Evolutionary conservation across 2,888 invertebrate species (phyloP), one percentile per base, ranked within the genome.

Genomic region (Gibbula magus): DNA sequence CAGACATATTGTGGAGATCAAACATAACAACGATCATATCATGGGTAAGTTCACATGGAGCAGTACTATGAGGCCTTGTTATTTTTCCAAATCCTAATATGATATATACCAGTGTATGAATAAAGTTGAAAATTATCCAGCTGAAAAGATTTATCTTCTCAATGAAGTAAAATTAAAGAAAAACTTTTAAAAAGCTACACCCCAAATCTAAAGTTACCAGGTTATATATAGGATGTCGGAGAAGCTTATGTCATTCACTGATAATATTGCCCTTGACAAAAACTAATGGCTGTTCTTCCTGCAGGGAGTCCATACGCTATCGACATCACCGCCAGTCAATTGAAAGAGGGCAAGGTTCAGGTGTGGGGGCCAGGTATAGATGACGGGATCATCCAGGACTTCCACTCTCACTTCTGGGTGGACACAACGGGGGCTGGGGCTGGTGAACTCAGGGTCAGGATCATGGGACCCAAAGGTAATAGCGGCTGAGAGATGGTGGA

Each of bases 381-480:
- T 70, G 86, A 83, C 77, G 89, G 90, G 1, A 82, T 89, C 20
- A 82, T 90, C 18, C 84, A 86, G 4, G 83, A 86, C 32, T 90
- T 87, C 77, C 85, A 89, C 61, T 87, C 88, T 20, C 86, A 88
- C 75, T 90, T 90, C 83, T 87, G 83, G 81, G 89, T 88, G 25
- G 89, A 89, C 51, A 86, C 89, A 0, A 85, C 87, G 7, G 87
- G 86, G 2, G 89, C 89, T 0, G 89, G 89, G 0, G 86, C 89
- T 0, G 90, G 90, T 7, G 89, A 90, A 77, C 80, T 90, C 10
- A 86, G 88, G 53, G 89, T 90, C 66, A 86, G 89, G 35, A 86
- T 90, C 35, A 88, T 88, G 87, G 90, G 90, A 22, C 88, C 89
- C 0, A 90, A 88, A 86, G 90, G 89, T 89, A 79, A 74, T 80